These are phyloP conservation scores for Canis aureus DNA, from an alignment of 2,113 vertebrate genomes.

Conservation along the genomic window DNA sequence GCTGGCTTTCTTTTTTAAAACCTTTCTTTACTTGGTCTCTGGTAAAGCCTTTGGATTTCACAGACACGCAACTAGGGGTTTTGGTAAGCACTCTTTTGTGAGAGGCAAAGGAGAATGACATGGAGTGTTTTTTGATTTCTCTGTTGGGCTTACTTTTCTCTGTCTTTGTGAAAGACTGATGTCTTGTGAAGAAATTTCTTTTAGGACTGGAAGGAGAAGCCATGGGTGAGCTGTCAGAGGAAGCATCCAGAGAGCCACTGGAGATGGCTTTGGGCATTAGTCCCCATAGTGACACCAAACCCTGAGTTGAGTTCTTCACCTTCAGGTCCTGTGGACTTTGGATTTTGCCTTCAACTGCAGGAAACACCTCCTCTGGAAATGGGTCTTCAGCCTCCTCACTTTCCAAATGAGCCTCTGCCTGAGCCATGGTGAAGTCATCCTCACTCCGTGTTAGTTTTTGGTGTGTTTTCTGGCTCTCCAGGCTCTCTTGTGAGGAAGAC, in stretches of 20 bases:
- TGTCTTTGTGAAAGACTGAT: constrained; percentile 85
- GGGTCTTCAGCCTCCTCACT: constrained; percentile 87
- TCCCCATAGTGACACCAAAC: constrained; percentile 57
- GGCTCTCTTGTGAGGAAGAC: constrained; percentile 74
- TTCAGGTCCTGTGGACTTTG: constrained; percentile 77
- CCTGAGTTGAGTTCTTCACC: constrained; percentile 75
- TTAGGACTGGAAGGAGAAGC: constrained; percentile 90
- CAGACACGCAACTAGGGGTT: constrained; percentile 87
- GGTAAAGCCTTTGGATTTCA: constrained; percentile 69
- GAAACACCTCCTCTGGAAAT: constrained; percentile 88
- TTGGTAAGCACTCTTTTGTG: constrained; percentile 86
- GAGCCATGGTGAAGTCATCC: constrained; percentile 88
- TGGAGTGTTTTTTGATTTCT: constrained; percentile 90
- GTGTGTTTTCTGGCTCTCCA: constrained; percentile 68
- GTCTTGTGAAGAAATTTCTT: constrained; percentile 83
- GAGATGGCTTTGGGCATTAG: constrained; percentile 86
- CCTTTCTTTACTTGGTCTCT: constrained; percentile 87
- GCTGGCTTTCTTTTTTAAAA: constrained; percentile 88
- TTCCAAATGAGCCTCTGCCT: constrained; percentile 72
- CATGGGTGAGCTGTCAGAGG: constrained; percentile 90
- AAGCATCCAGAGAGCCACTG: constrained; percentile 89
- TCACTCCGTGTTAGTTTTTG: constrained; percentile 92
- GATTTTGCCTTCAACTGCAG: constrained; percentile 61
- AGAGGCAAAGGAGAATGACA: constrained; percentile 89
- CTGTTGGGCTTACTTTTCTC: constrained; percentile 73